Evolutionary conservation across 2,113 vertebrate genomes (phyloP).

Genomic region (Indicator maculatus): DNA sequence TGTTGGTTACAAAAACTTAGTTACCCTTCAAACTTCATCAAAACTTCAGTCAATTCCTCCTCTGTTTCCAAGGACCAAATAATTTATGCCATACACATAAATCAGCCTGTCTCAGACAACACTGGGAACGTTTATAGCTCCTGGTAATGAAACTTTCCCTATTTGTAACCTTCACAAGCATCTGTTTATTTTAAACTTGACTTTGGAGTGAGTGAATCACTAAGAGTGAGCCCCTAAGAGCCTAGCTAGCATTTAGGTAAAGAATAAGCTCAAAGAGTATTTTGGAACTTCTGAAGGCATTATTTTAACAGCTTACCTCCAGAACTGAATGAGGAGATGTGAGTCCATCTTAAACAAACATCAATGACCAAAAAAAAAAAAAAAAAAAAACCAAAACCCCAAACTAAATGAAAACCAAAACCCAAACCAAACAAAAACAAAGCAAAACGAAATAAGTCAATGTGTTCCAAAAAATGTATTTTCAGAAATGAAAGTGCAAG

Average conservation of each 20-base stretch:
- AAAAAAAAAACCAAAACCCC: too few species aligned
- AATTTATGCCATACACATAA: background rate
- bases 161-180: background rate
- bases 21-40: background rate
- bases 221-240: background rate
- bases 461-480: background rate
- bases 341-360: background rate
- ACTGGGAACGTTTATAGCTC: background rate
- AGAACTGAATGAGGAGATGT: background rate
- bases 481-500: background rate
- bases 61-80: background rate
- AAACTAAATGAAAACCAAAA: too few species aligned
- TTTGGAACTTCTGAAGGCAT: background rate
- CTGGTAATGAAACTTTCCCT: background rate
- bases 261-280: background rate
- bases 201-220: background rate
- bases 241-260: background rate
- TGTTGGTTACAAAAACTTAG: background rate
- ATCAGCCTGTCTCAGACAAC: background rate
- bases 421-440: background rate
- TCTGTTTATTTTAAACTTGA: background rate
- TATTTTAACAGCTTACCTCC: background rate
- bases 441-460: too few species aligned
- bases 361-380: background rate
- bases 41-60: background rate